Base-by-base conservation (phyloP, 2,888 invertebrate genomes). In the Rhabditoides inermis region DNA sequence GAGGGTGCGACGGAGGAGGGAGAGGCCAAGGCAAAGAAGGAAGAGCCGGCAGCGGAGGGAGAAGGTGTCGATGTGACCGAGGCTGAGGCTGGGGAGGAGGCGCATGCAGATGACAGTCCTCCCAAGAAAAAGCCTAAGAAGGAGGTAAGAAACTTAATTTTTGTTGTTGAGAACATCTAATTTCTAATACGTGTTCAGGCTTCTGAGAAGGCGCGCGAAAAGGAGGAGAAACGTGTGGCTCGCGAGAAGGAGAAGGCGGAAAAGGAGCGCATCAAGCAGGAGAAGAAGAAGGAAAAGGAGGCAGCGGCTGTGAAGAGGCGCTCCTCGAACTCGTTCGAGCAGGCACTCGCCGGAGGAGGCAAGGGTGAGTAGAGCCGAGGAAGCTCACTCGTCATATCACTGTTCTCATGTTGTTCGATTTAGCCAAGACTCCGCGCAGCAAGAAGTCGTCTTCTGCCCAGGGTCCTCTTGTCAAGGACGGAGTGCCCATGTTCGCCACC, bases 401-500 rank as follows among this genome's bases (percentile, higher is more conserved):
- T 37, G 6, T 37, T 15, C 18, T 37, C 46, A 46, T n/a, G 6
- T 39, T 39, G 32, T 32, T 7, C 32, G 15, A 32, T 32, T 32
- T 32, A 32, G 22, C 15, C 10, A n/a, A 39, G 5, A 3, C 25
- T 25, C 5, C 2, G 12, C 10, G 39, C 4, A 2, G 39, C 2
- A 15, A 32, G 32, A 32, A 10, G 32, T 32, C 6, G 32, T 10
- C 15, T 10, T 32, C 15, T 32, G 6, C 15, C 15, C 32, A 10
- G 32, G 6, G 15, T 32, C 15, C 32, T 15, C 7, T n/a, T n/a
- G n/a, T n/a, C n/a, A n/a, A n/a, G 41, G 49, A 49, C 15, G 49
- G 49, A 25, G 27, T 49, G n/a, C 49, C 49, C 1, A 41, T 49
- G 49, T 37, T 44, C 44, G 37, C 45, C 3, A 20, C 37, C 22